Base-by-base conservation (phyloP, 2,797 vertebrate species). In the Eremophila alpestris region DNA sequence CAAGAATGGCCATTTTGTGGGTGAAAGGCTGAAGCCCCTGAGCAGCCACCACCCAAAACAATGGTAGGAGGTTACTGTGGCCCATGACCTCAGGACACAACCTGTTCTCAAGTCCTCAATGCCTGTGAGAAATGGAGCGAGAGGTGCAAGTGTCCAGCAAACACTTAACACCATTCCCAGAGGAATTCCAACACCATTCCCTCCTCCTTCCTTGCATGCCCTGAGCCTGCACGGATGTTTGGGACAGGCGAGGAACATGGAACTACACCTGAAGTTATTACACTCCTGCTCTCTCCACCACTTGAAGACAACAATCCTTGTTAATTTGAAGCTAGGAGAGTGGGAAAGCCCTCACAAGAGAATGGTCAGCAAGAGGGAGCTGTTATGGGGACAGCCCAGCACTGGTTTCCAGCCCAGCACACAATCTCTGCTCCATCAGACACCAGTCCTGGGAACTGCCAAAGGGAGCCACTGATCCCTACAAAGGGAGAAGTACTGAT, bases 91-190 rank as follows among this genome's bases (percentile, higher is more conserved):
- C 22, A 46, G 55, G 24, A 80, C 29, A 19, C 1, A 30, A 81
- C 21, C 34, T 60, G n/a, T 27, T 70, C 43, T 82, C 36, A 64
- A 59, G 45, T 13, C 16, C 29, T 45, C 30, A 49, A 2, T 7
- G 5, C 13, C 21, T 3, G 0, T 5, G 13, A 55, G 32, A 83
- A 71, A 38, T 9, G 4, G 13, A 85, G 6, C 0, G 0, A 77
- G 41, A 60, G 13, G 34, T 41, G 13, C 34, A 32, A 13, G 12
- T 2, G 13, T 38, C 34, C 76, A 83, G 24, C 29, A 69, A 56
- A 67, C 1, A 3, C 34, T 73, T 29, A 49, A 3, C 1, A 5
- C 36, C 8, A 4, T 27, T 67, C 40, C 62, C n/a, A 1, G 1
- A 75, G 40, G 36, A 82, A 49, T 23, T 29, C 64, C n/a, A 59